phyloP scores from a whole-genome alignment of 2,888 invertebrate genomes.

The Heliconius hortense region DNA sequence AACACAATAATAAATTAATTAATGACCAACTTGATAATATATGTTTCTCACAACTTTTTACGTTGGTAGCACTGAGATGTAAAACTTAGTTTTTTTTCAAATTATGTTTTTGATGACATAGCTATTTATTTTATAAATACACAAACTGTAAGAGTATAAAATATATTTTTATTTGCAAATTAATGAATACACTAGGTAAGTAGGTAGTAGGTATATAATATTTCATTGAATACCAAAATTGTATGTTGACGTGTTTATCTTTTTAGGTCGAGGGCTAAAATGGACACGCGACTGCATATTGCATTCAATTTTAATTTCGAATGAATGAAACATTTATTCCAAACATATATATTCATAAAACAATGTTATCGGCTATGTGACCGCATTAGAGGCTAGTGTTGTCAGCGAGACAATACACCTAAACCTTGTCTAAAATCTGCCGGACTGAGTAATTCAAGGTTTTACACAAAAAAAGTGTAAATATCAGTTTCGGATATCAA shows the following conservation, averaged over 20 bases:
- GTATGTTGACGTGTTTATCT: constrained; percentile 18
- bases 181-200: neutral
- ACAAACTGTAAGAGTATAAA: neutral
- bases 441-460: constrained; percentile 35
- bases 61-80: too few species aligned
- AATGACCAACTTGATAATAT: too few species aligned
- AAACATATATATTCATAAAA: constrained; percentile 39
- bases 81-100: too few species aligned
- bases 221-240: constrained; percentile 9
- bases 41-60: too few species aligned
- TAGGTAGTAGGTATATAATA: neutral
- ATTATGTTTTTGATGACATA: too few species aligned
- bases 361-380: constrained; percentile 57
- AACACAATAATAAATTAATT: too few species aligned
- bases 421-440: constrained; percentile 34
- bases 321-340: constrained; percentile 25
- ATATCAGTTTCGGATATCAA: constrained; percentile 22
- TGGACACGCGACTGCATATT: constrained; percentile 12
- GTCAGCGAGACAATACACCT: constrained; percentile 49
- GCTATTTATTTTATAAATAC: too few species aligned
- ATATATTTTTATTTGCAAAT: neutral
- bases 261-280: constrained; percentile 23
- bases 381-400: constrained; percentile 43
- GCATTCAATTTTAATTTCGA: constrained; percentile 18
- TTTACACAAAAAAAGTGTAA: constrained; percentile 23